Evolutionary conservation across 2,888 invertebrate species (phyloP), one percentile per base, ranked within the genome.

Genomic region (Calliphora vomitoria): DNA sequence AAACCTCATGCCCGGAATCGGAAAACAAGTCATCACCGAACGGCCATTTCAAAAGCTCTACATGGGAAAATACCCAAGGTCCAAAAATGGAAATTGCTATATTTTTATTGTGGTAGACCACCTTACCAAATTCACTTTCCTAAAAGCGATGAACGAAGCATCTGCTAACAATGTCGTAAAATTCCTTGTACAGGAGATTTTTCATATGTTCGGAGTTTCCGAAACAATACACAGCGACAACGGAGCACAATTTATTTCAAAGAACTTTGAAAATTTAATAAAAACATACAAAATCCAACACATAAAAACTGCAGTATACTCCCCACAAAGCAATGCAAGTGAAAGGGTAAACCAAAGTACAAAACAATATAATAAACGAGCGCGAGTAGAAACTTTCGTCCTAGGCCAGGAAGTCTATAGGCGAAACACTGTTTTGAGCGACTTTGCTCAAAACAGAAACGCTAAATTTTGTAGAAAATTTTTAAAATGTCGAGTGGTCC

Each of bases 301-400:
- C 15, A 47, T 68, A 3, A 68, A 68, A 68, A 50, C 47, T 1
- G 68, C 68, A 1, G 68, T 68, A 5, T 68, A 68, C 8, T 68
- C 68, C 0, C 68, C 47, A 0, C 68, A 47, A 50, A 47, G 47
- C 25, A 68, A 68, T 3, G 68, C 68, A 6, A 50, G 47, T 4
- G 68, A 68, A 68, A 25, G 68, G 6, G 68, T 68, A 8, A 68
- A 68, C 25, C 68, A 68, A 58, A 78, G 78, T 55, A 68, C 68
- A 1, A 8, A 18, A 15, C 11, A 55, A 35, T 78, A 78, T 8
- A 66, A 78, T 13, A 31, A 38, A 38, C 11, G 41, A 53, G 64
- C 66, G 1, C 47, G 76, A 4, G 10, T n/a, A 2, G 41, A 55
- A 25, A 35, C 18, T 4, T 76, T 76, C n/a, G n/a, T 13, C 4